Base-by-base conservation (phyloP, 2,797 vertebrate species). In the Sebastes matsubarae region DNA sequence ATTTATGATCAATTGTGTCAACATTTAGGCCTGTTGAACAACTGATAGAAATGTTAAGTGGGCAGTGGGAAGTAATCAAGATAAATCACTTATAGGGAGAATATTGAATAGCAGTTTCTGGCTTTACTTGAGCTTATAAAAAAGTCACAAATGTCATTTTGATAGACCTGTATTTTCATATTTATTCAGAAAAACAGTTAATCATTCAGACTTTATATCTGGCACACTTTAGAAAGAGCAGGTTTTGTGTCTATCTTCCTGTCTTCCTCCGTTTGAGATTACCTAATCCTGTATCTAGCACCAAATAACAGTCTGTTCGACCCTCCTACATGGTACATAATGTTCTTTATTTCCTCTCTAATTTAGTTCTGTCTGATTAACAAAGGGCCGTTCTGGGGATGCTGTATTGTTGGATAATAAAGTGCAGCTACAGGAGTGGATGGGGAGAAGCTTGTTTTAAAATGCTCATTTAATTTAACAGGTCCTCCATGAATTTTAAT, bases 391-490 rank as follows among this genome's bases (percentile, higher is more conserved):
- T n/a, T 60, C 24, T 64, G n/a, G 38, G 54, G 54, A 57, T 27
- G 72, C 13, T 30, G 65, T 25, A 16, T 59, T 58, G 25, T 52
- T 25, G 50, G 24, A 63, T 65, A 75, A 64, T 78, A 80, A 85
- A 87, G 27, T 75, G 66, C 61, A 71, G 65, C 30, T 25, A 36
- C 57, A 7, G 22, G 38, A 75, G 67, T 13, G n/a, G 25, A 46
- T 22, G 5, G 60, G 55, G 58, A 66, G 16, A 68, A n/a, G 54
- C 30, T 59, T 65, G 14, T 68, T 82, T 78, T 66, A 32, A 68
- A 36, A 77, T 30, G 50, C 8, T 81, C n/a, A 32, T 63, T 69
- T 79, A 78, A 75, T 32, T 8, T 57, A 78, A 81, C 12, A 34
- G 52, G 36, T 54, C n/a, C 60, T 66, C 59, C 32, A 14, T 77